phyloP scores from a whole-genome alignment of 2,797 vertebrate genomes.

The Phoeniculus purpureus region DNA sequence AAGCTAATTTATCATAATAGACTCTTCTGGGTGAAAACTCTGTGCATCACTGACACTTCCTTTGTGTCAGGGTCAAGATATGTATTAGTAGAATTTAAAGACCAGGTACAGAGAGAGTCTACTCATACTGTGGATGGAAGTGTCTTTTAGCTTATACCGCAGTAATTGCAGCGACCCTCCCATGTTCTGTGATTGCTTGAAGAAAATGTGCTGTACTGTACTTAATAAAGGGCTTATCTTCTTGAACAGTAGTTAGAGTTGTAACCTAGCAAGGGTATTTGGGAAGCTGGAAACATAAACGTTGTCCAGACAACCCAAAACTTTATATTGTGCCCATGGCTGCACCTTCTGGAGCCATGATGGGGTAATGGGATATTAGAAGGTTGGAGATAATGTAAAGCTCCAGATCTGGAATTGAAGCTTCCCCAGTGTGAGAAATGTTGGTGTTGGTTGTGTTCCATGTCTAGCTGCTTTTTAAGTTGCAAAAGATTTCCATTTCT shows the following conservation, averaged over 20 bases:
- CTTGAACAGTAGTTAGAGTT: background rate
- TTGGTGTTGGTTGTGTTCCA: slow-evolving; percentile 34
- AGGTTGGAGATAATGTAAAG: background rate
- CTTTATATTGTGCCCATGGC: background rate
- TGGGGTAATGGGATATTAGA: background rate
- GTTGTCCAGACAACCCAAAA: background rate
- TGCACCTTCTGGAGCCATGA: background rate
- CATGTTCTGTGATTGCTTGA: background rate
- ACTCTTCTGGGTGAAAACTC: background rate
- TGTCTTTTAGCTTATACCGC: background rate
- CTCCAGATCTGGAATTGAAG: background rate
- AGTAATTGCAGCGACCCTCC: background rate
- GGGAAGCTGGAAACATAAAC: background rate
- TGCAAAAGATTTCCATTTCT: slow-evolving; percentile 39
- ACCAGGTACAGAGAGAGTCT: background rate
- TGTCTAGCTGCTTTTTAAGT: slow-evolving; percentile 36
- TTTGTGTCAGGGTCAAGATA: background rate
- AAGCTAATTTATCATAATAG: slow-evolving; percentile 1
- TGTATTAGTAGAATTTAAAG: background rate
- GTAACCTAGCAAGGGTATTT: background rate
- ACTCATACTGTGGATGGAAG: background rate
- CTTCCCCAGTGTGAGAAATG: background rate
- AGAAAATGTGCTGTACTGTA: background rate
- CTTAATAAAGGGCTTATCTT: background rate
- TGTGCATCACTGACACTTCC: rapidly evolving